phyloP scores from a whole-genome alignment of 2,797 vertebrate species.

The Gymnoscopelus braueri region DNA sequence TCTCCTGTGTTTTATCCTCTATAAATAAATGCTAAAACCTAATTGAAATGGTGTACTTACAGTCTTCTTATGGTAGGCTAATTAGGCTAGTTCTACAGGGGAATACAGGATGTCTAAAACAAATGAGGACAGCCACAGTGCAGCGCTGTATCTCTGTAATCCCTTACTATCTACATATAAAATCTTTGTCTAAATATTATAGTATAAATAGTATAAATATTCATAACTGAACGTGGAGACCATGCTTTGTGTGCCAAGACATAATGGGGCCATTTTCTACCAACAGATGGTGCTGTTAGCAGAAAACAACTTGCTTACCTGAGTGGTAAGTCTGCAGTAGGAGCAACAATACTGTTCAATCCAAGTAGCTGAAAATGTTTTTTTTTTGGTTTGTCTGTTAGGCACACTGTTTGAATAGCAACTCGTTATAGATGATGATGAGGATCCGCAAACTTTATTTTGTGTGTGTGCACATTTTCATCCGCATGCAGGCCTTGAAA shows the following conservation, averaged over 20 bases:
- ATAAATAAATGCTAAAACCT: slow-evolving; percentile 45
- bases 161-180: slow-evolving; percentile 37
- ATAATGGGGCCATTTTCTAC: slow-evolving; percentile 58
- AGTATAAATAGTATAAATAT: slow-evolving; percentile 38
- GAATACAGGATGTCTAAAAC: slow-evolving; percentile 36
- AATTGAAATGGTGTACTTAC: slow-evolving; percentile 37
- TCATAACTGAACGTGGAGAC: slow-evolving; percentile 29
- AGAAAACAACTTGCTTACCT: slow-evolving; percentile 40
- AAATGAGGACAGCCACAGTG: slow-evolving; percentile 61
- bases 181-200: slow-evolving; percentile 10
- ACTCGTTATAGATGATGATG: too few species aligned
- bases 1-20: slow-evolving; percentile 30
- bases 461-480: not conserved
- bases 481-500: not conserved
- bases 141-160: slow-evolving; percentile 36
- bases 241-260: slow-evolving; percentile 42
- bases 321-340: slow-evolving; percentile 37
- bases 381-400: too few species aligned
- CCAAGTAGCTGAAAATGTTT: too few species aligned
- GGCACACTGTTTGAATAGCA: too few species aligned
- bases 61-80: slow-evolving; percentile 49
- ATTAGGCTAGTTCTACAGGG: slow-evolving; percentile 65
- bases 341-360: slow-evolving; percentile 7
- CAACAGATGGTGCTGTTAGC: slow-evolving; percentile 72
- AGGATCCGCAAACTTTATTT: too few species aligned